A percentile compares a stretch with the other conserved stretches of the same genome.
phyloP scores from a whole-genome alignment of 2,797 vertebrate species.

The Mallotus villosus region DNA sequence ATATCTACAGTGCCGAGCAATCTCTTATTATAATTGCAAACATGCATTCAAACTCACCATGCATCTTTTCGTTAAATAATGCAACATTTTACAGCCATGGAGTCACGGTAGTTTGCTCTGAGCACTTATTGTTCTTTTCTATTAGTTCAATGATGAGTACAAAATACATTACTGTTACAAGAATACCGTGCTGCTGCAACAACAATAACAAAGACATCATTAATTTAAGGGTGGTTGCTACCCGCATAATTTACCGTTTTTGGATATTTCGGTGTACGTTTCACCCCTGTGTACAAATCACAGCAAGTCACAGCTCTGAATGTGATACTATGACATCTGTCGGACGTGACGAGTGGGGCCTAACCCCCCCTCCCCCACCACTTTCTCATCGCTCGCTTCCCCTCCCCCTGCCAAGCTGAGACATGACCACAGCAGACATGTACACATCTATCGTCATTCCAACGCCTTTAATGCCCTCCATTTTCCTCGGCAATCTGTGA shows the following conservation, averaged over 20 bases:
- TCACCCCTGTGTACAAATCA: background rate
- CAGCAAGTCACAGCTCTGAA: background rate
- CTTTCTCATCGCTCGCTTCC: background rate
- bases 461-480: conserved; percentile 20
- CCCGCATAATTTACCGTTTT: background rate
- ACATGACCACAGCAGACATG: conserved; percentile 31
- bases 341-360: conserved; percentile 15
- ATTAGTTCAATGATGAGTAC: too few relatives aligned
- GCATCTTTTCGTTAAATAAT: too few relatives aligned
- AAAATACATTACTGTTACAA: too few relatives aligned
- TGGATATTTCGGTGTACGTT: background rate
- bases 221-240: too few relatives aligned
- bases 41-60: too few relatives aligned
- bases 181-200: too few relatives aligned
- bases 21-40: too few relatives aligned
- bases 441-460: conserved; percentile 26
- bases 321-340: conserved; percentile 2
- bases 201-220: too few relatives aligned
- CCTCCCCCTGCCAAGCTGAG: conserved; percentile 40
- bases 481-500: conserved; percentile 17
- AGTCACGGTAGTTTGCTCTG: too few relatives aligned
- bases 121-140: too few relatives aligned
- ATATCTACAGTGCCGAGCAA: too few relatives aligned
- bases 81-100: too few relatives aligned
- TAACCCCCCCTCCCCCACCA: conserved; percentile 22